A percentile compares a stretch with the other conserved stretches of the same genome.
Evolutionary conservation across 2,113 vertebrate genomes (phyloP).

Genomic region (Vidua macroura): DNA sequence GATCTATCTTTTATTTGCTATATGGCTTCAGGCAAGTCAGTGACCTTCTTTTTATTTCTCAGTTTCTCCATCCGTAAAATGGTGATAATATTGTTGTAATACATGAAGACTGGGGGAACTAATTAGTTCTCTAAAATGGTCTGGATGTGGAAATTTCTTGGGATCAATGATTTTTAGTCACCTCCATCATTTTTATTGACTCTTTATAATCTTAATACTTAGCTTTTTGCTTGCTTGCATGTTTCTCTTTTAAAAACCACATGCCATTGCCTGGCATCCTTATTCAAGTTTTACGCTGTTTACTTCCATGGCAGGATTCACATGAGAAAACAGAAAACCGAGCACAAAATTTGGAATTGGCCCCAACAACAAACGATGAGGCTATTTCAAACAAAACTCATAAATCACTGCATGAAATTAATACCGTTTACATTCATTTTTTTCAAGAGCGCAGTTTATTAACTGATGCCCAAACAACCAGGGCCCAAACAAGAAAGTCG

Average conservation of each 20-base stretch:
- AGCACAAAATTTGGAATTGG: neutral
- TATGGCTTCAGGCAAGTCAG: constrained; percentile 63
- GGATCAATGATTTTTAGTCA: neutral
- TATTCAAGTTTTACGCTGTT: neutral
- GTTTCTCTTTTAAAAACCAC: neutral
- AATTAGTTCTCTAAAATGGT: neutral
- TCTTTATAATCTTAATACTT: neutral
- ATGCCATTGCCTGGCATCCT: neutral
- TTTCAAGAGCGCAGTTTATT: neutral
- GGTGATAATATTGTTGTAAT: constrained; percentile 43
- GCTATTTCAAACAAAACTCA: neutral
- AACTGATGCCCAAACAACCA: neutral
- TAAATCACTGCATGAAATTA: neutral
- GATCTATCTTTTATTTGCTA: constrained; percentile 67
- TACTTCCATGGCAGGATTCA: neutral
- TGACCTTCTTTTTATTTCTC: constrained; percentile 69
- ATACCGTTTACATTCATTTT: neutral
- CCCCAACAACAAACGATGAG: neutral
- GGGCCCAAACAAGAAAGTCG: neutral
- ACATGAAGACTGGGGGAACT: neutral
- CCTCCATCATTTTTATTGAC: neutral
- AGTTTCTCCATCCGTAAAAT: constrained; percentile 61
- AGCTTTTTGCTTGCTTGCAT: neutral
- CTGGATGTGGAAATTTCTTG: neutral
- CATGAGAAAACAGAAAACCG: neutral